A percentile compares a stretch with the other conserved stretches of the same genome.
These are phyloP conservation scores for Rissa tridactyla DNA, from an alignment of 2,113 vertebrate genomes.

Conservation along the genomic window DNA sequence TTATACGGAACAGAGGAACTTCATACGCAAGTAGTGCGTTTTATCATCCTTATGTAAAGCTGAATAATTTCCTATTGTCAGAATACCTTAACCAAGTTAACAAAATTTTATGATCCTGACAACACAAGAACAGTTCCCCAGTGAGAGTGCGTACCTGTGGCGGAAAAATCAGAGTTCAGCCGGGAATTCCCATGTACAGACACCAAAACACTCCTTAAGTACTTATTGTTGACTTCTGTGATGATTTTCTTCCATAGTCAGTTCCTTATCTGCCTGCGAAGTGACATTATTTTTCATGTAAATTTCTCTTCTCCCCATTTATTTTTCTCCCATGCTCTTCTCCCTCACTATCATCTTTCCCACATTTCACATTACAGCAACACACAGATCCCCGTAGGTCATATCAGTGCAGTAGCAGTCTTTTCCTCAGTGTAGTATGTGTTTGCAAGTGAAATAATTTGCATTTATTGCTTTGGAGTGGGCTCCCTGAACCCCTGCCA, in stretches of 20 bases:
- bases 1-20: not conserved
- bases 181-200: not conserved
- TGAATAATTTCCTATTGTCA: not conserved
- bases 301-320: not conserved
- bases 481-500: not conserved
- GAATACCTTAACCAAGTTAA: not conserved
- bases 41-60: not conserved
- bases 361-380: not conserved
- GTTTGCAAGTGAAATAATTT: not conserved
- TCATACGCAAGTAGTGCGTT: not conserved
- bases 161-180: not conserved
- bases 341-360: not conserved
- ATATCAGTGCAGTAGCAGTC: rapidly evolving
- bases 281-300: not conserved
- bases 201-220: not conserved
- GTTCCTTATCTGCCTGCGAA: not conserved
- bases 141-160: too few relatives aligned
- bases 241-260: rapidly evolving
- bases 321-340: not conserved
- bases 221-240: not conserved
- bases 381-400: not conserved
- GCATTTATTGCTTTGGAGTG: not conserved
- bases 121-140: not conserved
- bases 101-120: not conserved
- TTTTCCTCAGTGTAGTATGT: not conserved